These are phyloP conservation scores for Siderastrea radians DNA, from an alignment of 92 coral and sea anemone genomes.

Conservation along the genomic window DNA sequence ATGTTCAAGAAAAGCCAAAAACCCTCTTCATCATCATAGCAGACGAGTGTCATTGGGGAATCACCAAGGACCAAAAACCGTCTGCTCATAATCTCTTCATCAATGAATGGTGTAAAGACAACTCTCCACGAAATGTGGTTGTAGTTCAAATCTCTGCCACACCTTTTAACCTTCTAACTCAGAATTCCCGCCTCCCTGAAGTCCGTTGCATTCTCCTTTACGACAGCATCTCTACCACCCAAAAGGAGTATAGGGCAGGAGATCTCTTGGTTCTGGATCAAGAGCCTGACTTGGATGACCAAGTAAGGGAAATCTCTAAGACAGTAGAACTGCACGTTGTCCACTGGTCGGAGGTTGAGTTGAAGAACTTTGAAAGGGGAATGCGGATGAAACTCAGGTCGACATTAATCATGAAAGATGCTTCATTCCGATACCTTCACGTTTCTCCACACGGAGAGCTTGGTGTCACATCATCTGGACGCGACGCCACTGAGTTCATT, in stretches of 20 bases:
- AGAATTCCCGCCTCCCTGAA: slow-evolving; percentile 47
- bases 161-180: slow-evolving; percentile 50
- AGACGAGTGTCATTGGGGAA: slow-evolving; percentile 69
- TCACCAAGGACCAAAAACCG: slow-evolving; percentile 32
- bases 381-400: slow-evolving; percentile 59
- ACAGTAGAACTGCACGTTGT: slow-evolving; percentile 57
- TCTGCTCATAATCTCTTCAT: slow-evolving; percentile 52
- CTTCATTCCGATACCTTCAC: slow-evolving; percentile 2
- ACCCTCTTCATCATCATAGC: slow-evolving; percentile 50
- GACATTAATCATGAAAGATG: not conserved
- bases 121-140: slow-evolving; percentile 42
- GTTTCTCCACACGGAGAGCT: not conserved
- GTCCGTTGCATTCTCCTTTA: slow-evolving; percentile 1
- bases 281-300: not conserved
- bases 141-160: slow-evolving; percentile 56
- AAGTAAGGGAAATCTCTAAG: not conserved
- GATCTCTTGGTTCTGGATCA: slow-evolving; percentile 8
- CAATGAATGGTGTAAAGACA: slow-evolving; percentile 45
- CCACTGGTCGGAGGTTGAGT: slow-evolving; percentile 65
- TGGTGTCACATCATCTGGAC: not conserved
- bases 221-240: not conserved
- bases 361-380: slow-evolving; percentile 57
- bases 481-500: slow-evolving; percentile 35
- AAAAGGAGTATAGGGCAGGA: not conserved
- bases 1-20: slow-evolving; percentile 28